A percentile compares a stretch with the other conserved stretches of the same genome.
Evolutionary conservation across 1,140 invertebrate species (phyloP).

Genomic region (Trinorchestia longiramus): DNA sequence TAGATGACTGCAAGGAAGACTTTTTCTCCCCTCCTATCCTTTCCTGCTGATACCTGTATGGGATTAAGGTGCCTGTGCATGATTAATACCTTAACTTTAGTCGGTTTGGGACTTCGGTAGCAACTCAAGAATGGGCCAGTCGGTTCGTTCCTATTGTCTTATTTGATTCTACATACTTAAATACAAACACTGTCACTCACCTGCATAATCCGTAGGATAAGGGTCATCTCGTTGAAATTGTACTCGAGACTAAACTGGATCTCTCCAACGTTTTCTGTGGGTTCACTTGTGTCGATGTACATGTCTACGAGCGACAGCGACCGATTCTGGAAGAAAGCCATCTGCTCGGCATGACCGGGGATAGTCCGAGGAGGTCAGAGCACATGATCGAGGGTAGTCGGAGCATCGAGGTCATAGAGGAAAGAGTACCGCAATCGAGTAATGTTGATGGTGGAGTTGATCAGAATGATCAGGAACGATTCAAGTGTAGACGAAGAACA

Average conservation of each 20-base stretch:
- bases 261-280: conserved; percentile 91
- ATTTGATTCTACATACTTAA: too few relatives aligned
- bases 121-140: too few relatives aligned
- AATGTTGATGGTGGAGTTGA: not conserved
- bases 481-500: not conserved
- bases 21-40: too few relatives aligned
- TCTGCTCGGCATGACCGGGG: conserved; percentile 67
- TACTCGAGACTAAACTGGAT: conserved; percentile 96
- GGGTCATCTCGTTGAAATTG: conserved; percentile 93
- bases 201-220: conserved; percentile 91
- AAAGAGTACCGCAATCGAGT: not conserved
- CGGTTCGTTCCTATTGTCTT: too few relatives aligned
- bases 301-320: conserved; percentile 93
- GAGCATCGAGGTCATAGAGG: not conserved
- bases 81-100: too few relatives aligned
- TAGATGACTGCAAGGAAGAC: too few relatives aligned
- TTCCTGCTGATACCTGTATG: too few relatives aligned
- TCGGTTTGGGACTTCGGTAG: too few relatives aligned
- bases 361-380: not conserved
- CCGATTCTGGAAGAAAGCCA: conserved; percentile 85
- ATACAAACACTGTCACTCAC: conserved; percentile 75
- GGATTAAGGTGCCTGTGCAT: too few relatives aligned
- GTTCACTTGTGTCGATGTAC: conserved; percentile 93
- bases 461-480: not conserved
- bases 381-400: not conserved